Evolutionary conservation across 2,888 invertebrate species (phyloP).

Genomic region (Serripes groenlandicus): DNA sequence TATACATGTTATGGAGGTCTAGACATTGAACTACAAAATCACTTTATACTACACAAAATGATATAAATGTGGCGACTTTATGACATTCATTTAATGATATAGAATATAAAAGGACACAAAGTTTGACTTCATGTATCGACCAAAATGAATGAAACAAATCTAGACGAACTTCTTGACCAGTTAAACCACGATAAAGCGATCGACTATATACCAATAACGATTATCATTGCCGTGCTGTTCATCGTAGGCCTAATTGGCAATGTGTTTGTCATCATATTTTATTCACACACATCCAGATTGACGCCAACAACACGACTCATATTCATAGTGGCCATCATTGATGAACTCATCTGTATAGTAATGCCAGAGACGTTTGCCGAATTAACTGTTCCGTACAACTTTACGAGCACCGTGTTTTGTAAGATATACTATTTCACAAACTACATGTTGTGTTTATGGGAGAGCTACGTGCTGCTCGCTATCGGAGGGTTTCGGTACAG

Average conservation of each 20-base stretch:
- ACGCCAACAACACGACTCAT: constrained; percentile 20
- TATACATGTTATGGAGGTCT: too few species aligned
- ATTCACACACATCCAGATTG: neutral
- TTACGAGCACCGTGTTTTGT: constrained; percentile 16
- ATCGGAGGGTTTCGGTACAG: constrained; percentile 20
- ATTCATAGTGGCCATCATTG: constrained; percentile 13
- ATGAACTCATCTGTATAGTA: constrained; percentile 7
- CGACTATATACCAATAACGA: constrained; percentile 1
- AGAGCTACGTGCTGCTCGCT: neutral
- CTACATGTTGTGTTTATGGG: constrained; percentile 1
- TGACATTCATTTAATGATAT: too few species aligned
- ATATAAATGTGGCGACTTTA: too few species aligned
- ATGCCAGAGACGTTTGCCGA: constrained; percentile 16
- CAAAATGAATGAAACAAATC: neutral
- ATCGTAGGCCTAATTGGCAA: neutral
- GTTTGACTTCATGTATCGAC: neutral
- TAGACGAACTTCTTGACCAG: neutral
- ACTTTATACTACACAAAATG: too few species aligned
- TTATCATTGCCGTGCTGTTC: constrained; percentile 1
- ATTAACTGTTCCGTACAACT: constrained; percentile 12
- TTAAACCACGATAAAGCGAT: constrained; percentile 2
- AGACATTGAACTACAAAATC: too few species aligned
- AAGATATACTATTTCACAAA: constrained; percentile 7
- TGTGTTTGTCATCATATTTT: constrained; percentile 1
- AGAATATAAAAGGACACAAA: neutral